A percentile compares a stretch with the other conserved stretches of the same genome.
Conservation (phyloP, 2,113 vertebrate species). For the Enhydra lutris region DNA sequence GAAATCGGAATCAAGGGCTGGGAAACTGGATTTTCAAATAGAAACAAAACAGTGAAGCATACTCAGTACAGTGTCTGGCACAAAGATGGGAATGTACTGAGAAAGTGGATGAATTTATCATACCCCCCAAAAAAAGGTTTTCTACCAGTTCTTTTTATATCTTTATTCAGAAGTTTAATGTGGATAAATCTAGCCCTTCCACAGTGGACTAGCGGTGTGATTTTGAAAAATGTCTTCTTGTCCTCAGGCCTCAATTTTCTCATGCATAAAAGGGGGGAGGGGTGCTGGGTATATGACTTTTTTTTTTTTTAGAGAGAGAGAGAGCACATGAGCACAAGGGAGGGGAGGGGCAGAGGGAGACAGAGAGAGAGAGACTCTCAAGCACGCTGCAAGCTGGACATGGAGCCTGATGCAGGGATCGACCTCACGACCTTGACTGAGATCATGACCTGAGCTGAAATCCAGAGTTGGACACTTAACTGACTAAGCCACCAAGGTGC, state of each 20-base stretch:
- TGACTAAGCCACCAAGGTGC: background rate
- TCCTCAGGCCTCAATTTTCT: background rate
- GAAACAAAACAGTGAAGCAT: background rate
- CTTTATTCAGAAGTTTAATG: background rate
- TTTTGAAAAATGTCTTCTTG: background rate
- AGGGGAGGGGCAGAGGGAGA: background rate
- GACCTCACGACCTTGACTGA: background rate
- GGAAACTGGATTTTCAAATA: background rate
- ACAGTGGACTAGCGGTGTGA: background rate
- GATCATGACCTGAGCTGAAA: background rate
- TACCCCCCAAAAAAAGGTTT: background rate
- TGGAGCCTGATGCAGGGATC: background rate
- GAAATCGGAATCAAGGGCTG: background rate
- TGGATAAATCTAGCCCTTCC: background rate
- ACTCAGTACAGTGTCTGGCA: background rate
- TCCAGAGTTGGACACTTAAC: background rate
- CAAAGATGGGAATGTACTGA: background rate
- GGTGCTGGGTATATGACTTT: background rate
- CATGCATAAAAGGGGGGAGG: background rate
- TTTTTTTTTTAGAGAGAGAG: background rate
- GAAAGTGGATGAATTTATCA: background rate
- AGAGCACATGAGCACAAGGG: background rate
- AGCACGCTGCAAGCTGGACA: background rate
- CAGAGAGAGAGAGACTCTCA: background rate
- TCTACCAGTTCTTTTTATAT: background rate